A percentile compares a stretch with the other conserved stretches of the same genome.
phyloP scores from a whole-genome alignment of 2,113 vertebrate genomes.

The Apteryx mantelli region DNA sequence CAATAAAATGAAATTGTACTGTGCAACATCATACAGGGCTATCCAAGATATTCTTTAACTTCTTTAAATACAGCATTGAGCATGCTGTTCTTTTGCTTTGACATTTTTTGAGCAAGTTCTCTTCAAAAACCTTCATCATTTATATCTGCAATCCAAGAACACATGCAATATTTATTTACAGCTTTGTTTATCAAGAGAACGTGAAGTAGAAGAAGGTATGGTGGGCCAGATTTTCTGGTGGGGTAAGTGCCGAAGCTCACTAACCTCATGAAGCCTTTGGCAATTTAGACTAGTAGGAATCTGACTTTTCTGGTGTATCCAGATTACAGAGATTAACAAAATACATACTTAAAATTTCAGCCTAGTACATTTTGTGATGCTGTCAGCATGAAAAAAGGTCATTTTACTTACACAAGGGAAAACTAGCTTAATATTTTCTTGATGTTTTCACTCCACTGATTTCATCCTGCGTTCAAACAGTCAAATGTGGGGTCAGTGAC shows the following conservation, averaged over 20 bases:
- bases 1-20: constrained; percentile 5
- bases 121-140: constrained; percentile 1
- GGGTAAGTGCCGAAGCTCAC: not conserved
- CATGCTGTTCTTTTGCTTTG: not conserved
- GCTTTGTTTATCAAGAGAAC: constrained; percentile 18
- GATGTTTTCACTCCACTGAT: not conserved
- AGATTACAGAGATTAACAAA: not conserved
- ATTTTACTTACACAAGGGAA: not conserved
- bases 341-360: not conserved
- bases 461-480: not conserved
- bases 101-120: constrained; percentile 14
- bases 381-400: not conserved
- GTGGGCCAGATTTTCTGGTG: constrained; percentile 3
- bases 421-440: not conserved
- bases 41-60: not conserved
- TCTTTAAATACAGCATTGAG: constrained; percentile 6
- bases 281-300: not conserved
- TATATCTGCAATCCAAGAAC: not conserved
- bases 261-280: not conserved
- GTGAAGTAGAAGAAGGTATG: not conserved
- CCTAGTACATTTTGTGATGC: not conserved
- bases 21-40: not conserved
- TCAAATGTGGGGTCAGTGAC: not conserved
- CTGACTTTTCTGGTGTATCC: not conserved
- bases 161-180: constrained; percentile 12